Evolutionary conservation across 2,113 vertebrate genomes (phyloP).

Genomic region (Atrichornis clamosus): DNA sequence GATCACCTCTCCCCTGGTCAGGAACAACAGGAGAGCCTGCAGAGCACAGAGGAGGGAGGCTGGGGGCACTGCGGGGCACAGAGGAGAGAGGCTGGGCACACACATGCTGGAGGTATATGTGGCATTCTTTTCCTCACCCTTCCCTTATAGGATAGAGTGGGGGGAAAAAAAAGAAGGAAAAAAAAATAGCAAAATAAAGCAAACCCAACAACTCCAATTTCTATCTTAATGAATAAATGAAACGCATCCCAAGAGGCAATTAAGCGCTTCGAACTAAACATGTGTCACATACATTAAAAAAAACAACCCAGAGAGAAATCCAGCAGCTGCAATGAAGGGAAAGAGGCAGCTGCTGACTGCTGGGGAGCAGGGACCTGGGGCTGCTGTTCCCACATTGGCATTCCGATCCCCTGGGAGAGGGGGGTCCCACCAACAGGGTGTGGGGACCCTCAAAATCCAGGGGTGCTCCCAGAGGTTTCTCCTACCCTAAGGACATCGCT

Average conservation of each 20-base stretch:
- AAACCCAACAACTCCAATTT: slow-evolving; percentile 5
- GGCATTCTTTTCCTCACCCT: background rate
- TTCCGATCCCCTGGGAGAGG: accelerated
- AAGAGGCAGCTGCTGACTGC: background rate
- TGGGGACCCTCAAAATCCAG: background rate
- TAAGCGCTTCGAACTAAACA: slow-evolving; percentile 27
- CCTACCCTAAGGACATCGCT: background rate
- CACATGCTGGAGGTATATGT: background rate
- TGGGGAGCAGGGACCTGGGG: background rate
- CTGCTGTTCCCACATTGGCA: background rate
- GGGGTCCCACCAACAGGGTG: accelerated
- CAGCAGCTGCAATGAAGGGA: background rate
- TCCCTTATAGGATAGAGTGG: background rate
- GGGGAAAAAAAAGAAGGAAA: background rate
- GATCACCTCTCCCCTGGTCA: background rate
- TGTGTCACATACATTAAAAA: slow-evolving; percentile 25
- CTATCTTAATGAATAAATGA: slow-evolving; percentile 52
- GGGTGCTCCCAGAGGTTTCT: background rate
- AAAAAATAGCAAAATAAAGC: slow-evolving; percentile 5
- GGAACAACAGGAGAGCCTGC: background rate
- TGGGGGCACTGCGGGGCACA: background rate
- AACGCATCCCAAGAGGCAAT: slow-evolving; percentile 53
- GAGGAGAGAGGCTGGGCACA: background rate
- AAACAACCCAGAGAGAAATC: background rate
- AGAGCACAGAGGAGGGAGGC: no score